These are phyloP conservation scores for Atethmia centrago DNA, from an alignment of 2,888 invertebrate species.

Conservation along the genomic window DNA sequence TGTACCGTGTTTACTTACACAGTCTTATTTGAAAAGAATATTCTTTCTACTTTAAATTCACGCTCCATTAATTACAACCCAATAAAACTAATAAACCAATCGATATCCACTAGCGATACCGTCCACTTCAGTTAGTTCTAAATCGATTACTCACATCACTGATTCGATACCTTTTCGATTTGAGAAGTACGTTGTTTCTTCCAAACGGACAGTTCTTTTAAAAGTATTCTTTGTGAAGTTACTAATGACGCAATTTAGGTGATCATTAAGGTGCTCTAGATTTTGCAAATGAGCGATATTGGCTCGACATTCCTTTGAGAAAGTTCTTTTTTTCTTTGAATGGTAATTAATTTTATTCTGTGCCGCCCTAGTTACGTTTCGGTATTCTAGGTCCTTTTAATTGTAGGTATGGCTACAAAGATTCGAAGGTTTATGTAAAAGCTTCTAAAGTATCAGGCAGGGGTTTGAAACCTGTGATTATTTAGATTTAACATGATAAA, in stretches of 20 bases:
- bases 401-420: background rate
- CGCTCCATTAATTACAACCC: conserved; percentile 14
- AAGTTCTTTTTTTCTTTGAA: conserved; percentile 9
- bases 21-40: background rate
- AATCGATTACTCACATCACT: conserved; percentile 52
- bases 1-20: background rate
- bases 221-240: conserved; percentile 5
- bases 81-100: conserved; percentile 34
- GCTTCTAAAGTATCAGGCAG: background rate
- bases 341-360: conserved; percentile 39
- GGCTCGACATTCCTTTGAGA: conserved; percentile 10
- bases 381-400: background rate
- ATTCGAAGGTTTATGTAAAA: background rate
- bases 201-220: conserved; percentile 8
- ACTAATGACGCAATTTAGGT: conserved; percentile 33
- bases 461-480: background rate
- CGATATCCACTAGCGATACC: background rate
- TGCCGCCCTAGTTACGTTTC: background rate
- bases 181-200: conserved; percentile 1
- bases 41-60: background rate
- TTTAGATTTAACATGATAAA: too few relatives aligned
- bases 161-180: conserved; percentile 39
- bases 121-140: conserved; percentile 42
- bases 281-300: conserved; percentile 31
- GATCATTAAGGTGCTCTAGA: conserved; percentile 1